These are phyloP conservation scores for Zoanthus sansibaricus DNA, from an alignment of 92 coral and sea anemone genomes.

Conservation along the genomic window DNA sequence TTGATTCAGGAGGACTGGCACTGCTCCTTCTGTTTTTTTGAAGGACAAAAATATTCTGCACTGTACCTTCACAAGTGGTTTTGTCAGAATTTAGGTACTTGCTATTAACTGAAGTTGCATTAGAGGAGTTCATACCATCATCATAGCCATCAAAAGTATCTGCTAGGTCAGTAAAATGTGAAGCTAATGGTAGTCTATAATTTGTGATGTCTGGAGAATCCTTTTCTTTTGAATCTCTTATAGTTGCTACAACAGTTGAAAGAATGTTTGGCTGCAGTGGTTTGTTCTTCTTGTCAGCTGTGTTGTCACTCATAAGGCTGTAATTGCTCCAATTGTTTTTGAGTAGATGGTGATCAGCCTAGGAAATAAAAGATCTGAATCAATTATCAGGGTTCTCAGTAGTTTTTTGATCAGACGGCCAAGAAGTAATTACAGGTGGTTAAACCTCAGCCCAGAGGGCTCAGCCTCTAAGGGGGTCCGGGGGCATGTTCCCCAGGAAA, in stretches of 20 bases:
- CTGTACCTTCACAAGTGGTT: neutral
- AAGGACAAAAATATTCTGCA: conserved; percentile 25
- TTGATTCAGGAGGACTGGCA: conserved; percentile 32
- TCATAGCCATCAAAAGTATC: neutral
- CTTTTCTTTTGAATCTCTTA: conserved; percentile 4
- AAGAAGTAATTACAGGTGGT: too few relatives aligned
- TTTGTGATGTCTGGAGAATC: neutral
- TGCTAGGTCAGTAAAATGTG: neutral
- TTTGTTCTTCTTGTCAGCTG: neutral
- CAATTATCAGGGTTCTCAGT: too few relatives aligned
- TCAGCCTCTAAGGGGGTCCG: too few relatives aligned
- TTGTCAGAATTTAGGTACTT: neutral
- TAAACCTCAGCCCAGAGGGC: too few relatives aligned
- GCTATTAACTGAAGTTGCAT: neutral
- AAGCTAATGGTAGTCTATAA: neutral
- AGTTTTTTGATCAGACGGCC: too few relatives aligned
- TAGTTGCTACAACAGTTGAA: conserved; percentile 8
- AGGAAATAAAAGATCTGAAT: neutral
- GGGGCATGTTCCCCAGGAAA: too few relatives aligned
- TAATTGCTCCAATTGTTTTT: neutral
- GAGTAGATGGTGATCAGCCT: neutral
- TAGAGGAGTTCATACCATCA: neutral
- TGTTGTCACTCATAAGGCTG: neutral
- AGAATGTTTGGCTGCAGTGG: conserved; percentile 14
- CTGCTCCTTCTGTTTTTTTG: conserved; percentile 3